Percentiles rank a stretch among this genome's conserved stretches.
Conservation (phyloP, 1,140 invertebrate genomes). For the Vanessa tameamea region DNA sequence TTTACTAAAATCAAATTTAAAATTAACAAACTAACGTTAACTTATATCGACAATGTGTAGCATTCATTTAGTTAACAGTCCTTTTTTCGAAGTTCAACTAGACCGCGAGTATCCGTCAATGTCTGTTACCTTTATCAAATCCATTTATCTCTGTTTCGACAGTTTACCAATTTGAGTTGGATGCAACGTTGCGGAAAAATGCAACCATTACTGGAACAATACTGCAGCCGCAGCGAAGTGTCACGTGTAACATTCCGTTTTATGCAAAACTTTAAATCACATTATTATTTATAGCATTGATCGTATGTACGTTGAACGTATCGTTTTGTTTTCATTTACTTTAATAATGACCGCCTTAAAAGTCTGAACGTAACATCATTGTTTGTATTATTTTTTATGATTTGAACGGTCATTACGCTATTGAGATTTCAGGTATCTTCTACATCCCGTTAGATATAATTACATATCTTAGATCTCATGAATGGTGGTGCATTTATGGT, state of each 20-base stretch:
- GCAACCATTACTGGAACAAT: constrained; percentile 25
- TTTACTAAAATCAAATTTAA: background rate
- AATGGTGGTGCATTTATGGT: no score
- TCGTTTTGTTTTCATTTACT: no score
- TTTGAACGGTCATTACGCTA: no score
- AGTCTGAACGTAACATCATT: no score
- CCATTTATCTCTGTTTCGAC: constrained; percentile 32
- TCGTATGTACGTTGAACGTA: background rate
- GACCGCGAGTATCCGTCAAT: constrained; percentile 13
- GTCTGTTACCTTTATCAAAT: constrained; percentile 17
- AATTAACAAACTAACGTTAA: background rate
- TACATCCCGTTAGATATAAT: no score
- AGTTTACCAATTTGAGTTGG: constrained; percentile 28
- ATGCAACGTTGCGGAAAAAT: constrained; percentile 32
- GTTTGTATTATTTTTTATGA: no score
- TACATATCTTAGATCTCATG: no score
- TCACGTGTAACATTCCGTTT: constrained; percentile 14
- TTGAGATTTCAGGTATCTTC: no score
- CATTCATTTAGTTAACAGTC: background rate
- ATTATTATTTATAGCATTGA: background rate
- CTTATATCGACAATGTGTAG: background rate
- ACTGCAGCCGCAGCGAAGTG: constrained; percentile 21
- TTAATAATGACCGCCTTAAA: no score
- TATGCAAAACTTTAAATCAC: constrained; percentile 26
- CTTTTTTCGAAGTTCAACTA: background rate